Base-by-base conservation (phyloP, 2,797 vertebrate genomes). In the Microctenopoma steveboyesi region DNA sequence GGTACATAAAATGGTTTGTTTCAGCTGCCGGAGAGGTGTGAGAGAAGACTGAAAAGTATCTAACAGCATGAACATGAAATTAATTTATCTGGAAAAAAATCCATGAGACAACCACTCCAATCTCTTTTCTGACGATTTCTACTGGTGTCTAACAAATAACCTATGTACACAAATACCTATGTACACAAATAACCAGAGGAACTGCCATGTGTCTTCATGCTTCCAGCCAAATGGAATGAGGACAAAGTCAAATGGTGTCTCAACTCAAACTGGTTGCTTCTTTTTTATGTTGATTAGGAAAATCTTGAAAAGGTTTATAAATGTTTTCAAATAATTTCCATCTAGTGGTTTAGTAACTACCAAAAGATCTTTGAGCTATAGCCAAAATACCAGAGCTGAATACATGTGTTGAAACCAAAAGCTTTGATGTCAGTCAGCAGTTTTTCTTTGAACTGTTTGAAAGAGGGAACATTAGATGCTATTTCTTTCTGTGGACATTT, bases 71-170 rank as follows among this genome's bases (percentile, higher is more conserved):
- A 30, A 63, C 48, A 51, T 12, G 2, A 2, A 11, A 76, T 82
- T 72, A 84, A 74, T 78, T 80, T 64, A 67, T 42, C 69, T 72
- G 58, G 65, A 84, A 81, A 84, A 82, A 56, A 71, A 57, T 76
- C 69, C 67, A 64, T 82, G 70, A 70, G 73, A 77, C 59, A 74
- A 52, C 68, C 67, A 45, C 64, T 62, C 45, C 1, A n/a, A 35
- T 73, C 47, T 50, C 63, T 50, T 61, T 64, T 50, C 54, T 49
- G 48, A 47, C 58, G 18, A 49, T 66, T 62, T 77, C 33, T 28
- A 66, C 61, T 65, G 57, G 43, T 62, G 46, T 81, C 57, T 51
- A 39, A 69, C 63, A 80, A 81, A 74, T 22, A 58, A 50, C 49
- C 57, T 50, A 37, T 69, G 45, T 27, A 56, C 53, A 75, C 28